phyloP scores from a whole-genome alignment of 2,797 vertebrate species.

The Coilia nasus region DNA sequence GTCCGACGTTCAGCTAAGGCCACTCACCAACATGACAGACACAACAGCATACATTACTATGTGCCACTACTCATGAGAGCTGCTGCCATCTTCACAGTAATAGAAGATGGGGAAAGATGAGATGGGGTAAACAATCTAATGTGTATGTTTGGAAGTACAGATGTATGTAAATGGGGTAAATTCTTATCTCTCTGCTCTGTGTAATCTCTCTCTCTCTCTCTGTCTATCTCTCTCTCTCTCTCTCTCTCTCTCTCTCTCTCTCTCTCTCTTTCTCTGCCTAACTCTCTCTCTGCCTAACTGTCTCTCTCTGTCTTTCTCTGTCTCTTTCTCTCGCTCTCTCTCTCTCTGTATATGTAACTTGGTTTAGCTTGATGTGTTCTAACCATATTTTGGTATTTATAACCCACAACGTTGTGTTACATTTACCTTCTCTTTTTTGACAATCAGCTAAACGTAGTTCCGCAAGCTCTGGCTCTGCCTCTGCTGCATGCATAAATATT shows the following conservation, averaged over 20 bases:
- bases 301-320: slow-evolving; percentile 14
- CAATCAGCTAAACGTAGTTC: background rate
- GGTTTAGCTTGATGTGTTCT: background rate
- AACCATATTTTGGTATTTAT: background rate
- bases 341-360: background rate
- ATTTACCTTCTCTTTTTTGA: background rate
- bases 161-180: background rate
- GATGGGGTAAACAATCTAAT: background rate
- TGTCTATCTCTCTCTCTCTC: too few relatives aligned
- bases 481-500: background rate
- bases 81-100: background rate
- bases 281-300: background rate
- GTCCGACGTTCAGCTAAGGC: background rate
- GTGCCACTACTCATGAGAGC: background rate
- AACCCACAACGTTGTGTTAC: background rate
- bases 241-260: too few relatives aligned
- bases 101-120: too few relatives aligned
- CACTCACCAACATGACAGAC: background rate
- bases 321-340: too few relatives aligned
- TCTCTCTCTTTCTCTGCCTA: background rate
- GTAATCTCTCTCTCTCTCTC: too few relatives aligned
- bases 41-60: background rate
- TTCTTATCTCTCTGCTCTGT: too few relatives aligned
- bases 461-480: background rate
- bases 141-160: background rate